Evolutionary conservation across 2,113 vertebrate species (phyloP).

Genomic region (Ceyx melanurus): DNA sequence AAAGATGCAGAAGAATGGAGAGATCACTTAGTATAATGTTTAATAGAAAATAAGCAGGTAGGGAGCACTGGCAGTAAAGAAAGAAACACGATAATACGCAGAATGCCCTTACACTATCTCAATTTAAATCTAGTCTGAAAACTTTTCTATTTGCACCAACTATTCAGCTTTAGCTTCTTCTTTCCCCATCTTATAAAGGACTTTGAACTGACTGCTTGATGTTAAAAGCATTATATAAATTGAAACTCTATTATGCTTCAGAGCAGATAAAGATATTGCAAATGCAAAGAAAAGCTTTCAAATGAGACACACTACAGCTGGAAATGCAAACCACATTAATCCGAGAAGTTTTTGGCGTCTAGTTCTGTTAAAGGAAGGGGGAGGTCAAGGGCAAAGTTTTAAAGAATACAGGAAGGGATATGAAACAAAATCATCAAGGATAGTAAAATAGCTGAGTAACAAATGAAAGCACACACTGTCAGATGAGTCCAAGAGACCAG

Average conservation of each 20-base stretch:
- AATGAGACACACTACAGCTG: conserved; percentile 28
- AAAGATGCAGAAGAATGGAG: neutral
- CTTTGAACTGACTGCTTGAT: conserved; percentile 59
- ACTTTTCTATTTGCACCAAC: conserved; percentile 24
- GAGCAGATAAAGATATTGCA: conserved; percentile 64
- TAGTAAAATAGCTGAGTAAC: conserved; percentile 34
- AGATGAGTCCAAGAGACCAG: neutral
- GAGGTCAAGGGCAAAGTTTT: conserved; percentile 9
- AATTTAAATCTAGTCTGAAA: conserved; percentile 21
- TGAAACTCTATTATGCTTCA: conserved; percentile 60
- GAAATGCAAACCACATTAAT: conserved; percentile 52
- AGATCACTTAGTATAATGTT: neutral
- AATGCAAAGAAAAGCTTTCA: conserved; percentile 54
- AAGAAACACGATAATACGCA: neutral
- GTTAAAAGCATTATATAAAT: conserved; percentile 61
- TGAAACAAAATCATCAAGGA: conserved; percentile 38
- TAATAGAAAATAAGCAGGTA: neutral
- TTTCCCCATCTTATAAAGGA: conserved; percentile 47
- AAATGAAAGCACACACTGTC: conserved; percentile 1
- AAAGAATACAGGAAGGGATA: conserved; percentile 30
- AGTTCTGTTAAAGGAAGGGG: neutral
- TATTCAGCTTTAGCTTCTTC: conserved; percentile 37
- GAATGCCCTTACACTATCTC: neutral
- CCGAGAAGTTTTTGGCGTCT: neutral
- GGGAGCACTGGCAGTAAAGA: neutral